Evolutionary conservation across 2,888 invertebrate species (phyloP), one percentile per base, ranked within the genome.

Genomic region (Lottia scabra): DNA sequence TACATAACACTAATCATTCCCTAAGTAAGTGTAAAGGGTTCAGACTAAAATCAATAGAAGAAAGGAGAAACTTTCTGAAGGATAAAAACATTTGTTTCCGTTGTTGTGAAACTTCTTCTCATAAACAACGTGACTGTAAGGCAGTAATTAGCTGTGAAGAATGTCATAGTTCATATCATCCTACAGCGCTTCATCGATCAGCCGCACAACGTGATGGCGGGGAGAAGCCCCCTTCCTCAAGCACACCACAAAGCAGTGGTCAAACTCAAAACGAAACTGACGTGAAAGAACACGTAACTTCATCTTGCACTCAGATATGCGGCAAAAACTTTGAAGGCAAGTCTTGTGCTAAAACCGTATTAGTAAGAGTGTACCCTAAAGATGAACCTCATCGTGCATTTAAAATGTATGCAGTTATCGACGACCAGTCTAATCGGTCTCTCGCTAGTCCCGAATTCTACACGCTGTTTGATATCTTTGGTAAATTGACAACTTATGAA

Each of bases 371-470:
- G n/a, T 76, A 71, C 46, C 72, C 72, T 16, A 56, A 38, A 15
- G 72, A 66, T 6, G 27, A 67, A 56, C 75, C 72, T 38, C 65
- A 76, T 10, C 15, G 56, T 12, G 16, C 48, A 30, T 23, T 63
- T 0, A 26, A 45, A 19, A 43, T 71, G 16, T 80, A 79, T 48
- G 74, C 74, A 19, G 63, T 76, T 8, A 26, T 77, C 8, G 78
- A 79, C 56, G 78, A 80, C 62, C 80, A 80, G 48, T 78, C 78
- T 71, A 78, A 77, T 43, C 19, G 66, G 19, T 65, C 76, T 3
- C 45, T 77, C n/a, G 77, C 73, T 6, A 67, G 65, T 23, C 19
- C 73, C 23, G 62, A 72, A 19, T 69, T 80, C n/a, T 27, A 30
- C 62, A 19, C 38, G 38, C 63, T 77, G 0, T 78, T 80, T 62